A percentile compares a stretch with the other conserved stretches of the same genome.
phyloP scores from a whole-genome alignment of 2,888 invertebrate species.

The Drosophila hamatofila region DNA sequence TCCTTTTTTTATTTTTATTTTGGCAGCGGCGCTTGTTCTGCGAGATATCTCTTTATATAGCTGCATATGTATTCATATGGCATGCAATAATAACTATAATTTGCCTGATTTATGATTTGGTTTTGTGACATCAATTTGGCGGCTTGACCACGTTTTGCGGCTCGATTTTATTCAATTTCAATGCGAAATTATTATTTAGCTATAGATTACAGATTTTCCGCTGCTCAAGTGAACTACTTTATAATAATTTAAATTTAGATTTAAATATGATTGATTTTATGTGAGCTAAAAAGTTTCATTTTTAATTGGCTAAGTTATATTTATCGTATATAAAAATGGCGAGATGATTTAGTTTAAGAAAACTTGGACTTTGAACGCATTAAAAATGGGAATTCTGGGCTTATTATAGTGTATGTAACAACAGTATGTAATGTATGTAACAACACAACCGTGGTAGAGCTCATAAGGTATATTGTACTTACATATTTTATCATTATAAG shows the following conservation, averaged over 20 bases:
- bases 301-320: not conserved
- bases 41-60: conserved; percentile 57
- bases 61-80: conserved; percentile 41
- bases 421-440: no score
- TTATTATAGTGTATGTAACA: no score
- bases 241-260: not conserved
- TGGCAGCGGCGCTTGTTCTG: conserved; percentile 75
- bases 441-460: no score
- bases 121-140: conserved; percentile 78
- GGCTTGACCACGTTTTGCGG: conserved; percentile 22
- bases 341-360: not conserved
- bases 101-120: conserved; percentile 77
- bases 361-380: no score
- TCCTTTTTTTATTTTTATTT: not conserved
- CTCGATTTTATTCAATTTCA: conserved; percentile 13
- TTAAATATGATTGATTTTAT: not conserved
- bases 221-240: no score
- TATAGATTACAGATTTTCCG: not conserved
- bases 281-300: not conserved
- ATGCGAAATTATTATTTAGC: conserved; percentile 16
- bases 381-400: no score
- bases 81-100: conserved; percentile 76
- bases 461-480: no score
- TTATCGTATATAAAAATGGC: not conserved
- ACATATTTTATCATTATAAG: no score